Percentiles rank a stretch among this genome's conserved stretches.
Evolutionary conservation across 2,113 vertebrate genomes (phyloP).

Genomic region (Rhinoptilus africanus): DNA sequence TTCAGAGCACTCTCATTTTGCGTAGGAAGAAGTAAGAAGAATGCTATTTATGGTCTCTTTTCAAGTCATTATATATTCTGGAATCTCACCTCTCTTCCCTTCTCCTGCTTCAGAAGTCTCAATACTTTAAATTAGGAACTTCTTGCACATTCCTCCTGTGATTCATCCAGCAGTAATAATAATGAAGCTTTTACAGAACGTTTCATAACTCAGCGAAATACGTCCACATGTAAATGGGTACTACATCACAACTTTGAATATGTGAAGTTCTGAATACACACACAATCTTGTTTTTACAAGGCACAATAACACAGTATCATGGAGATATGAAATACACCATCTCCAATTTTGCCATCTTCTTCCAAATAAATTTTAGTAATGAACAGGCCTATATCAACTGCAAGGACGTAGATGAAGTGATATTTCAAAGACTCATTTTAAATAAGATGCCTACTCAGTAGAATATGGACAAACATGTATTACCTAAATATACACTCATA

Average conservation of each 20-base stretch:
- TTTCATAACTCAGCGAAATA: neutral
- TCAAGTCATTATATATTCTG: neutral
- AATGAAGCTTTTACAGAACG: neutral
- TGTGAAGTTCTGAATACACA: neutral
- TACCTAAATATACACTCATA: neutral
- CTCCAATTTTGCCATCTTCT: neutral
- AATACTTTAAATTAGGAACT: neutral
- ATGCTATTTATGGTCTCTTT: neutral
- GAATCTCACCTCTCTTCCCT: neutral
- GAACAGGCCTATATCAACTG: neutral
- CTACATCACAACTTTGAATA: neutral
- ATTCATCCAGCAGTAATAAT: neutral
- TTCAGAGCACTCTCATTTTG: neutral
- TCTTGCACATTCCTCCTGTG: neutral
- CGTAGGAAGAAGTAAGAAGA: neutral
- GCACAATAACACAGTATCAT: neutral
- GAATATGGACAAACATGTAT: neutral
- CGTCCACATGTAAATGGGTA: fast-evolving
- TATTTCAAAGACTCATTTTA: neutral
- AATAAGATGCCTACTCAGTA: neutral
- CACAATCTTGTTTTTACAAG: neutral
- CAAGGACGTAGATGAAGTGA: neutral
- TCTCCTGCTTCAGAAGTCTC: neutral
- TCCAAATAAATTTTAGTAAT: neutral
- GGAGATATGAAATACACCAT: neutral